Conservation (phyloP, 2,797 vertebrate species). For the Crenuchus spilurus region DNA sequence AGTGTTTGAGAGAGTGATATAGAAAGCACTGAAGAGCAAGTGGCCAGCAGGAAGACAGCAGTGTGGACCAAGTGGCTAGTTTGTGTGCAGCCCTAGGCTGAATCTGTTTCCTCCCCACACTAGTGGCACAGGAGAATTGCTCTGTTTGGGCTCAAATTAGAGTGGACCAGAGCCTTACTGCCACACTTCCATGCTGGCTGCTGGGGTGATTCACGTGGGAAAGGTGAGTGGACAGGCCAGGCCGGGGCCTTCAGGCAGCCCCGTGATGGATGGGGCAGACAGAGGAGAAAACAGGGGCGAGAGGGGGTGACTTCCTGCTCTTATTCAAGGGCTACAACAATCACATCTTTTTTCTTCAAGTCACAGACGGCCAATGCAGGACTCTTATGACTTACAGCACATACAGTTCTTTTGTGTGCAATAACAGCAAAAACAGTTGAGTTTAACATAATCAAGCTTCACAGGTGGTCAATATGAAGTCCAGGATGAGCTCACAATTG, state of each 20-base stretch:
- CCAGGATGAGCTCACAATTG: background rate
- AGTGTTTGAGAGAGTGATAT: slow-evolving; percentile 57
- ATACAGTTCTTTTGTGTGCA: background rate
- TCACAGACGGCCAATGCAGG: background rate
- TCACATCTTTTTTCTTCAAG: slow-evolving; percentile 23
- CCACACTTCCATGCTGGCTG: slow-evolving; percentile 45
- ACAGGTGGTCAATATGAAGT: background rate
- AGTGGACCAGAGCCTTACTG: slow-evolving; percentile 58
- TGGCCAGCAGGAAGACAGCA: slow-evolving; percentile 70
- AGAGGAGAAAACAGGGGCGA: slow-evolving; percentile 63
- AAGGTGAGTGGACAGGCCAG: slow-evolving; percentile 62
- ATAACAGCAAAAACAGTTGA: no score
- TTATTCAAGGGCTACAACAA: slow-evolving; percentile 45
- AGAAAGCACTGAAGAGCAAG: slow-evolving; percentile 44
- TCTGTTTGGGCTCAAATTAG: slow-evolving; percentile 68
- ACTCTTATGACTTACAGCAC: slow-evolving; percentile 6
- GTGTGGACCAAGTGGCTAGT: slow-evolving; percentile 45
- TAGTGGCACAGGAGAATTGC: slow-evolving; percentile 58
- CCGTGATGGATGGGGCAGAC: slow-evolving; percentile 70
- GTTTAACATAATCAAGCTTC: no score
- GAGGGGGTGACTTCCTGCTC: slow-evolving; percentile 68
- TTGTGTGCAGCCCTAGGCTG: slow-evolving; percentile 71
- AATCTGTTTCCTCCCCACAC: slow-evolving; percentile 73
- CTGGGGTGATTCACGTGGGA: slow-evolving; percentile 73
- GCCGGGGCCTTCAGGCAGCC: slow-evolving; percentile 62